phyloP scores from a whole-genome alignment of 2,888 invertebrate genomes.

The Eupithecia abbreviata region DNA sequence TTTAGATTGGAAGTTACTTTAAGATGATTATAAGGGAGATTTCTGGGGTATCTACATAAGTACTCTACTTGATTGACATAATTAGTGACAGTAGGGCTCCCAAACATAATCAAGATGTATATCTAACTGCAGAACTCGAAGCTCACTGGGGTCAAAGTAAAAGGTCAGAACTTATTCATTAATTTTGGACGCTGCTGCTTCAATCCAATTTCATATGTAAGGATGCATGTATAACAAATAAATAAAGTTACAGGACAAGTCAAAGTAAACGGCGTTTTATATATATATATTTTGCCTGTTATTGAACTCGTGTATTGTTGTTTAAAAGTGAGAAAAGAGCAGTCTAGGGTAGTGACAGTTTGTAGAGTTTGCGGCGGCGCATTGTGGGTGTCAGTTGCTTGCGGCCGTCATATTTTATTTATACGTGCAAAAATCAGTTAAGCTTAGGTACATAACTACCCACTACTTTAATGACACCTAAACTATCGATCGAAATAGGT shows the following conservation, averaged over 20 bases:
- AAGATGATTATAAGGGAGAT: not conserved
- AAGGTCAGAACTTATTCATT: constrained; percentile 44
- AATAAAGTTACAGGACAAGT: not conserved
- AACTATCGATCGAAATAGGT: constrained; percentile 77
- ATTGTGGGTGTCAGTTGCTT: constrained; percentile 52
- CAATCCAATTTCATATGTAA: not conserved
- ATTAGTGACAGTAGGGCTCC: not conserved
- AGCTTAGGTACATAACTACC: constrained; percentile 65
- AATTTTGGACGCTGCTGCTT: not conserved
- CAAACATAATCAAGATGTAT: not conserved
- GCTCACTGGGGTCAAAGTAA: constrained; percentile 46
- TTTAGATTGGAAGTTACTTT: not conserved
- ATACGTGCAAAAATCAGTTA: constrained; percentile 74
- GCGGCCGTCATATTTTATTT: constrained; percentile 59
- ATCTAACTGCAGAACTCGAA: constrained; percentile 7
- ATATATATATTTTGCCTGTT: not conserved
- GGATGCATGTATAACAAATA: not conserved
- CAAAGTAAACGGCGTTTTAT: not conserved
- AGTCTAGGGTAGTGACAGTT: constrained; percentile 54
- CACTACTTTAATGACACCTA: constrained; percentile 65
- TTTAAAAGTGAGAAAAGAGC: constrained; percentile 34
- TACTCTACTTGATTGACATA: not conserved
- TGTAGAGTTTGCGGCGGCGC: constrained; percentile 69
- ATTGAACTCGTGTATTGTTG: constrained; percentile 21
- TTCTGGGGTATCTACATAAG: not conserved